A percentile compares a stretch with the other conserved stretches of the same genome.
phyloP scores from a whole-genome alignment of 2,888 invertebrate species.

The Hirtodrosophila trivittata region DNA sequence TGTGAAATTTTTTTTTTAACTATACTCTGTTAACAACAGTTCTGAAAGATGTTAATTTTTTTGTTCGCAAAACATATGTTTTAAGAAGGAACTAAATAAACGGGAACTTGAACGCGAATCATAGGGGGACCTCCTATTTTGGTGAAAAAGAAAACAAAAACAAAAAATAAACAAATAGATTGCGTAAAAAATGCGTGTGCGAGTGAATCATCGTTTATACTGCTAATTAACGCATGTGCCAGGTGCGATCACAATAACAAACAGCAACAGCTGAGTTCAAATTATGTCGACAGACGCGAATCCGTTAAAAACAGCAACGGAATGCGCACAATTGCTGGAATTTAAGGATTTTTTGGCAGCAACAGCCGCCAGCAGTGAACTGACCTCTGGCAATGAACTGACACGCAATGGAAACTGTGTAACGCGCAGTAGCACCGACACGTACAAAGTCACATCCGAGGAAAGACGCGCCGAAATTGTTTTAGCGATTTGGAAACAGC shows the following conservation, averaged over 20 bases:
- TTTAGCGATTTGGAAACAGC: constrained; percentile 68
- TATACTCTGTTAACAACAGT: too few species aligned
- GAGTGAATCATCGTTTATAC: constrained; percentile 55
- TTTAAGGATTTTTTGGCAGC: constrained; percentile 69
- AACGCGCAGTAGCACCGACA: constrained; percentile 76
- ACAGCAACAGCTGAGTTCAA: constrained; percentile 31
- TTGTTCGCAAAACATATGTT: constrained; percentile 1
- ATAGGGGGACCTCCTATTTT: constrained; percentile 1
- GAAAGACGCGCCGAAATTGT: constrained; percentile 71
- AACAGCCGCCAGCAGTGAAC: constrained; percentile 36
- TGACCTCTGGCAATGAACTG: constrained; percentile 38
- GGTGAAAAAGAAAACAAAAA: constrained; percentile 31
- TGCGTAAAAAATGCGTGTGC: constrained; percentile 56
- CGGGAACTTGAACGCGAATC: not conserved
- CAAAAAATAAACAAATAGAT: constrained; percentile 63
- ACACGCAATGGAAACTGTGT: constrained; percentile 60
- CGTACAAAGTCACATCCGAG: constrained; percentile 68
- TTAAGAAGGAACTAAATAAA: constrained; percentile 5
- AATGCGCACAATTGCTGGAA: constrained; percentile 65
- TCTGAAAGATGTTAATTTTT: too few species aligned
- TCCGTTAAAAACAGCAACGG: constrained; percentile 25
- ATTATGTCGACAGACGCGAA: constrained; percentile 52
- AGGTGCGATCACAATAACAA: constrained; percentile 8
- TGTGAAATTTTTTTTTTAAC: too few species aligned
- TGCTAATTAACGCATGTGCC: constrained; percentile 41